Base-by-base conservation (phyloP, 2,888 invertebrate species). In the Nemoura dubitans region DNA sequence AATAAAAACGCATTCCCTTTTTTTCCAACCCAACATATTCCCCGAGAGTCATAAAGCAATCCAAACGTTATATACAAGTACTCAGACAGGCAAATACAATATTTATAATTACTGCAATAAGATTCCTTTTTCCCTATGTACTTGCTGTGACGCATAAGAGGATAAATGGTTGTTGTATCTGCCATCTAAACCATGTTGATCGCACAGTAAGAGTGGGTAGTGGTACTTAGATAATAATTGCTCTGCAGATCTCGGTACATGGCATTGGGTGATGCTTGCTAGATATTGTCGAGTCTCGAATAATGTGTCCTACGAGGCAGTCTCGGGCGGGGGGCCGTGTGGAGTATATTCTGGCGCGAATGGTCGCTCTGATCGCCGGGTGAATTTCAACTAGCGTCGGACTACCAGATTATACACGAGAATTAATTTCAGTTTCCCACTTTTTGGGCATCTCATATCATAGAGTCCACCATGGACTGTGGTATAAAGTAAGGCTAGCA, bases 31-130 rank as follows among this genome's bases (percentile, higher is more conserved):
- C 3, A 59, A 59, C 59, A 59, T 59, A 59, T 59, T 59, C 59
- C 59, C 59, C 3, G 59, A 3, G 14, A 21, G 59, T 21, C 21
- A 21, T 59, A 16, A 59, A 59, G 21, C 59, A 59, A 59, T 59
- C 59, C 16, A 59, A 59, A 10, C 3, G 36, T 36, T 36, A 59
- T 59, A 59, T 59, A 59, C 16, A 59, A 59, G 6, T 21, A 2
- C 59, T 1, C 16, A 59, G 59, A 59, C 59, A 59, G 14, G 59
- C 59, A 59, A 59, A 59, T 21, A 59, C 16, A 21, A 59, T 59
- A 59, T 59, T 59, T 59, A 59, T 59, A 59, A 59, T 59, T 59
- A 59, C 59, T 59, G 59, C 59, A 59, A 59, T 59, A 59, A 59
- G 10, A 36, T 59, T 59, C 10, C 10, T 36, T 59, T 59, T 7